phyloP scores from a whole-genome alignment of 2,113 vertebrate species.

The Lepus timidus region DNA sequence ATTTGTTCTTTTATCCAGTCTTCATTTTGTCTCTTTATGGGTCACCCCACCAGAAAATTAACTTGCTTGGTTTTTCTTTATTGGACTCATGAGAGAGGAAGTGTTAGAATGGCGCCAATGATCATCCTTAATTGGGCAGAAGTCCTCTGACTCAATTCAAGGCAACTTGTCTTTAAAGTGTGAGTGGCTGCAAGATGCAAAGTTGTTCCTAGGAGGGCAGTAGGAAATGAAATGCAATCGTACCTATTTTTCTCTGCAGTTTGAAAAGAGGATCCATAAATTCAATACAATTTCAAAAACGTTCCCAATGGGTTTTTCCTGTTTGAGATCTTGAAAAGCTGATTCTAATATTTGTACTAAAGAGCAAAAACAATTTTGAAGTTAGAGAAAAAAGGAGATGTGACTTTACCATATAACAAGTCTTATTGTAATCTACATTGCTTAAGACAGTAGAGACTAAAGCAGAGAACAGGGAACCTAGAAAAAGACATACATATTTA shows the following conservation, averaged over 20 bases:
- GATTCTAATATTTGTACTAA: slow-evolving; percentile 46
- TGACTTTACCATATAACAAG: slow-evolving; percentile 6
- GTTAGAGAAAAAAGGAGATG: background rate
- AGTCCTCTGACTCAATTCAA: background rate
- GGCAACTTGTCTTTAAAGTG: background rate
- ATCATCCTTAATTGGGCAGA: background rate
- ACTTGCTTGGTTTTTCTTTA: background rate
- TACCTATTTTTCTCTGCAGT: background rate
- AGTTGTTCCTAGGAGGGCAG: background rate
- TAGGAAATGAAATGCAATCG: slow-evolving; percentile 24
- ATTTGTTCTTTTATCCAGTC: background rate
- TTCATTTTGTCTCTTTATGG: background rate
- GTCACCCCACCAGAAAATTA: background rate
- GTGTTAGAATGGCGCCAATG: background rate
- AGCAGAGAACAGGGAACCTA: background rate
- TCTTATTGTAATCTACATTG: slow-evolving; percentile 15
- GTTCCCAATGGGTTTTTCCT: background rate
- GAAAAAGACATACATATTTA: background rate
- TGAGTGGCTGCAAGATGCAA: background rate
- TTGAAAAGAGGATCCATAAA: slow-evolving; percentile 26
- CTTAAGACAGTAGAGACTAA: background rate
- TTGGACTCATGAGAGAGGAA: background rate
- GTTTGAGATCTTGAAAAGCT: slow-evolving; percentile 15
- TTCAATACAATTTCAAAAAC: slow-evolving; percentile 39
- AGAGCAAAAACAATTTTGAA: slow-evolving; percentile 1